A percentile compares a stretch with the other conserved stretches of the same genome.
Evolutionary conservation across 2,888 invertebrate genomes (phyloP).

Genomic region (Coremacera marginata): DNA sequence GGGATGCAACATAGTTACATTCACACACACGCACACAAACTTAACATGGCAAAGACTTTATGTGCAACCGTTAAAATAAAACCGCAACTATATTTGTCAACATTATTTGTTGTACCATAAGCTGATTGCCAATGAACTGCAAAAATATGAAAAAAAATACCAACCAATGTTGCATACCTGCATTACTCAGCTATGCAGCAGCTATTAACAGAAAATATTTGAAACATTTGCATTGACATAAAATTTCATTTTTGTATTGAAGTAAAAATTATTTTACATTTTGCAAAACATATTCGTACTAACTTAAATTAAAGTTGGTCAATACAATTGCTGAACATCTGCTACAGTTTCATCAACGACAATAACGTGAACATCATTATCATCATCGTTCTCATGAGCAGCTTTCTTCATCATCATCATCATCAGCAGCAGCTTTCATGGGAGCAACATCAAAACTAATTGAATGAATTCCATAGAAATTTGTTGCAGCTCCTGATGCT

Average conservation of each 20-base stretch:
- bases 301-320: not conserved
- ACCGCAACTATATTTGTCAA: not conserved
- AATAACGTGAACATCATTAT: not conserved
- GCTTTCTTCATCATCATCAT: not conserved
- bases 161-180: too few species aligned
- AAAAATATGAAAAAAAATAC: too few species aligned
- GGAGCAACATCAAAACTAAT: conserved; percentile 57
- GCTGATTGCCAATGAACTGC: not conserved
- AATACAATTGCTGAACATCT: not conserved
- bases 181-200: not conserved
- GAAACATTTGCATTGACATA: not conserved
- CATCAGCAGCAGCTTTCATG: conserved; percentile 5
- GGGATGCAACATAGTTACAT: not conserved
- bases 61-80: not conserved
- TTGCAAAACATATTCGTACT: not conserved
- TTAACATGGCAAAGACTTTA: not conserved
- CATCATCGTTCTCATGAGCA: not conserved
- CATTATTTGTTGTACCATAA: not conserved
- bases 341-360: not conserved
- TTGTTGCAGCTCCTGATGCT: conserved; percentile 28
- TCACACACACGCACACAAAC: too few species aligned
- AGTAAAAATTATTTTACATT: not conserved
- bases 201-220: not conserved
- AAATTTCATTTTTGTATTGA: not conserved
- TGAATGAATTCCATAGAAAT: conserved; percentile 57